A percentile compares a stretch with the other conserved stretches of the same genome.
These are phyloP conservation scores for Excalfactoria chinensis DNA, from an alignment of 2,113 vertebrate genomes.

Conservation along the genomic window DNA sequence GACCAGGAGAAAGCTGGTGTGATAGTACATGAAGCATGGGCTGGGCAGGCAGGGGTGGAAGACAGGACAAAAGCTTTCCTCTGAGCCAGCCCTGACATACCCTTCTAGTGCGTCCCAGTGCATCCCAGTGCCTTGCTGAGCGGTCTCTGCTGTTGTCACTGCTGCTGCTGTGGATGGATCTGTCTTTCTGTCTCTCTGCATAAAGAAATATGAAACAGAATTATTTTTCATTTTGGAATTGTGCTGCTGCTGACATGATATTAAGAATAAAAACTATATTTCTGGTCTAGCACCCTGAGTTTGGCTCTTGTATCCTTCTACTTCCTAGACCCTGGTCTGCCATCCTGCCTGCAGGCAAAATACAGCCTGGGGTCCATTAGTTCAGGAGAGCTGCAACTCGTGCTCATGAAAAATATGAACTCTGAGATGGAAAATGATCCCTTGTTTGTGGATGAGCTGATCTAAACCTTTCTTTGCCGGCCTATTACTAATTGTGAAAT, in stretches of 20 bases:
- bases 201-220: conserved; percentile 48
- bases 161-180: conserved; percentile 63
- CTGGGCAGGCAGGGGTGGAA: neutral
- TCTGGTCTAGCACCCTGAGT: conserved; percentile 65
- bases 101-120: neutral
- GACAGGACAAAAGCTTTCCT: conserved; percentile 18
- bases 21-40: neutral
- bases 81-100: neutral
- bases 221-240: conserved; percentile 70
- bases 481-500: conserved; percentile 35
- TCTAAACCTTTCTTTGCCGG: conserved; percentile 41
- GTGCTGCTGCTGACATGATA: conserved; percentile 68
- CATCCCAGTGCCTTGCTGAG: conserved; percentile 25
- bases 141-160: neutral
- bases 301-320: conserved; percentile 32
- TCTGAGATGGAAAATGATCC: neutral
- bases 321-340: neutral
- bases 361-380: accelerated
- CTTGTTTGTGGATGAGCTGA: neutral
- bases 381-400: neutral
- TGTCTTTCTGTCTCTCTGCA: conserved; percentile 50
- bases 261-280: conserved; percentile 72
- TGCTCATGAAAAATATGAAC: accelerated
- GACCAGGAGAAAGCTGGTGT: neutral
- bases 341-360: neutral